Base-by-base conservation (phyloP, 2,113 vertebrate species). In the Circaetus cinerascens region DNA sequence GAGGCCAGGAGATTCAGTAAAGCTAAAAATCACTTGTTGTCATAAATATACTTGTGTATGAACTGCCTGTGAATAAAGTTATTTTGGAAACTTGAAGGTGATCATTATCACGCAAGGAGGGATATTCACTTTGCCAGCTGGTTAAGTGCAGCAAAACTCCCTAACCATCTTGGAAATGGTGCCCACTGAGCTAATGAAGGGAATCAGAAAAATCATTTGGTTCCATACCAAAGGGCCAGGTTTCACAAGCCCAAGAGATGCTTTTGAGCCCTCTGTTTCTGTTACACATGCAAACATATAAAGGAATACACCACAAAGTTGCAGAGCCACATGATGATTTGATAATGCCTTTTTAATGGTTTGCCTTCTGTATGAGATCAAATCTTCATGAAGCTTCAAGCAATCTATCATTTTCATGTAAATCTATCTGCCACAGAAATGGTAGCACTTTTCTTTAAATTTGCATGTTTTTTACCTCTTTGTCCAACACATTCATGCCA, bases 321-420 rank as follows among this genome's bases (percentile, higher is more conserved):
- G 23, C 60, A 26, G 29, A 81, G 43, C 27, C 48, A 51, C 13
- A 18, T 32, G 40, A 68, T 79, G 34, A 53, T 63, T 86, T 73
- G 11, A 56, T 76, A 88, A 92, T 86, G 21, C 38, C 43, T 88
- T 91, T 95, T 94, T 88, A 91, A 94, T 89, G 66, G 30, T 46
- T 89, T 86, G 48, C 32, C 38, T 62, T 82, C 48, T 36, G 27
- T 48, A 64, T 10, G 30, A 88, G 40, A 90, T 50, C 17, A 75
- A 93, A 90, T 56, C n/a, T 90, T 71, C 66, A 59, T 2, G 11
- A 75, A 13, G 50, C 43, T 95, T 90, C 66, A 68, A 79, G 48
- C 36, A 64, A 79, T 78, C 32, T 30, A 27, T 88, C 74, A 72
- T 43, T 79, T 69, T 73, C 43, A 48, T 34, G n/a, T 74, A 74